Conservation (phyloP, 2,797 vertebrate genomes). For the Emys orbicularis region DNA sequence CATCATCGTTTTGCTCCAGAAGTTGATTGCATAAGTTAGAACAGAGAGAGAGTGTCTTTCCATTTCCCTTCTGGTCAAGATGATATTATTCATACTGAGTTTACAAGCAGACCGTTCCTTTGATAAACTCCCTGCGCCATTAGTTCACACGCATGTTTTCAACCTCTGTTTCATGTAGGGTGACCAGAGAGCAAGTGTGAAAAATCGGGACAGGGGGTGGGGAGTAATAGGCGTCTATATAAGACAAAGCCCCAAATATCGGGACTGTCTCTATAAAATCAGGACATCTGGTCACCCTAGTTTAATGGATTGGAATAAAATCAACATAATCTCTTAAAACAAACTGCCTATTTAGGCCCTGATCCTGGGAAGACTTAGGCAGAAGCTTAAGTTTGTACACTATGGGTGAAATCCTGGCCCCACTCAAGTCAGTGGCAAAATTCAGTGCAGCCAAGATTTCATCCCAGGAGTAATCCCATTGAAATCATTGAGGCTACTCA, state of each 20-base stretch:
- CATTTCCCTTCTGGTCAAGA: conserved; percentile 66
- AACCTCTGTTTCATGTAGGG: background rate
- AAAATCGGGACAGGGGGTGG: no score
- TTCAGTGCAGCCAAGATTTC: background rate
- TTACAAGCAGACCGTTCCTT: conserved; percentile 71
- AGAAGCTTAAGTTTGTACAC: background rate
- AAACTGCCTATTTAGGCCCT: background rate
- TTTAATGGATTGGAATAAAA: conserved; percentile 30
- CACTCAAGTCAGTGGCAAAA: background rate
- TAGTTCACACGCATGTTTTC: conserved; percentile 42
- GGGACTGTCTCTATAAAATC: no score
- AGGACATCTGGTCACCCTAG: no score
- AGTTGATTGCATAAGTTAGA: conserved; percentile 64
- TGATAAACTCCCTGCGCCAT: conserved; percentile 63
- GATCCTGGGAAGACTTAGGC: background rate
- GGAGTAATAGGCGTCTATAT: no score
- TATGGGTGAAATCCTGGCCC: background rate
- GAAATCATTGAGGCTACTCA: background rate
- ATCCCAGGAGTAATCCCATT: background rate
- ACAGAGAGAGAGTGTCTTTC: conserved; percentile 65
- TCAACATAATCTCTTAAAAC: background rate
- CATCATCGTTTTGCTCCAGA: conserved; percentile 65
- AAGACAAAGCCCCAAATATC: no score
- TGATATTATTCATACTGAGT: conserved; percentile 69
- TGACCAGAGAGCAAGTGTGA: no score